phyloP scores from a whole-genome alignment of 2,888 invertebrate species.

The Palloptera scutellata region DNA sequence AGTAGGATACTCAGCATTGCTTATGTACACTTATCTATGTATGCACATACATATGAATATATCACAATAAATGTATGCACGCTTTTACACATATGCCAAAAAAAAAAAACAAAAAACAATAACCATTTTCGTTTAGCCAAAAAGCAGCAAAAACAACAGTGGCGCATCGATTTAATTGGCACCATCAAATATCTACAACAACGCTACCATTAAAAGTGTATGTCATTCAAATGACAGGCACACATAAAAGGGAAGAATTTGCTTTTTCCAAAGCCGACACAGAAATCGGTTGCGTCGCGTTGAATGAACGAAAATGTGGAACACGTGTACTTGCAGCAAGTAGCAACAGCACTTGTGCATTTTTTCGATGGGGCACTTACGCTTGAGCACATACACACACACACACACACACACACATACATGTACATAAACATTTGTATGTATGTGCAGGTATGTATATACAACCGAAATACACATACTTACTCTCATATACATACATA shows the following conservation, averaged over 20 bases:
- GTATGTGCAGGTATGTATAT: too few relatives aligned
- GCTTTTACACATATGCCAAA: too few relatives aligned
- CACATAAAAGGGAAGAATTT: neutral
- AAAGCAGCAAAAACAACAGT: too few relatives aligned
- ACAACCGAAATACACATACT: constrained; percentile 5
- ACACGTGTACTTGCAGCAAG: neutral
- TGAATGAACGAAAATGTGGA: neutral
- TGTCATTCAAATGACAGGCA: neutral
- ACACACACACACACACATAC: constrained; percentile 19
- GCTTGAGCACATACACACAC: constrained; percentile 24
- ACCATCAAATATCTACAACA: neutral
- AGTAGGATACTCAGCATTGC: too few relatives aligned
- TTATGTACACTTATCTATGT: too few relatives aligned
- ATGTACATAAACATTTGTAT: constrained; percentile 12
- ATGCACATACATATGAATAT: too few relatives aligned
- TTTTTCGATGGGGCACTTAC: neutral
- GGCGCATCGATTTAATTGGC: neutral
- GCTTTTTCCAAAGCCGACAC: neutral
- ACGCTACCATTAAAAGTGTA: neutral
- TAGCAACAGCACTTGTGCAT: neutral
- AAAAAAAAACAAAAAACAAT: too few relatives aligned
- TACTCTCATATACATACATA: too few relatives aligned
- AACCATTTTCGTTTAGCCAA: too few relatives aligned
- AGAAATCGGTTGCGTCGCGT: neutral
- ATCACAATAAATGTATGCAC: too few relatives aligned